phyloP scores from a whole-genome alignment of 2,888 invertebrate genomes.

The Hyposoter didymator region DNA sequence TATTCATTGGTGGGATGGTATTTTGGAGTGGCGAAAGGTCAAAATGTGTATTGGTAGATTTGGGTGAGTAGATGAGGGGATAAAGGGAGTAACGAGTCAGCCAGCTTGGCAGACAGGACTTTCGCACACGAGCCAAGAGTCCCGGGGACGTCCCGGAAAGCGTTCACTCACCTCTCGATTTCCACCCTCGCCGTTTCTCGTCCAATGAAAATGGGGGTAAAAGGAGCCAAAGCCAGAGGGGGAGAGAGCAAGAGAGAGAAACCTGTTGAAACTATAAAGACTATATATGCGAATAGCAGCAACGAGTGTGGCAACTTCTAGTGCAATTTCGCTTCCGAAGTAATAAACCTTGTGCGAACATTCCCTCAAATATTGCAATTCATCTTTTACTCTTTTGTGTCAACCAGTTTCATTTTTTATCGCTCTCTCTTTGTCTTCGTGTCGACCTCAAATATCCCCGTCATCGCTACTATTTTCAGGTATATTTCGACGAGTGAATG shows the following conservation, averaged over 20 bases:
- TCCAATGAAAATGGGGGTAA: background rate
- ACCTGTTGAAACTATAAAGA: slow-evolving; percentile 66
- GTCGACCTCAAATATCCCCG: background rate
- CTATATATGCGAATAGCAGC: slow-evolving; percentile 54
- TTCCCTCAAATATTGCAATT: slow-evolving; percentile 8
- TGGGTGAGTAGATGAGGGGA: slow-evolving; percentile 10
- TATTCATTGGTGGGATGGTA: slow-evolving; percentile 42
- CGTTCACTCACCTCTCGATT: slow-evolving; percentile 59
- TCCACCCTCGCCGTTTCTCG: slow-evolving; percentile 38
- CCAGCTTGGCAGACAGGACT: slow-evolving; percentile 27
- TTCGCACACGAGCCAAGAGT: slow-evolving; percentile 49
- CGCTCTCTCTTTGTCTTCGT: background rate
- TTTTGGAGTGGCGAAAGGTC: slow-evolving; percentile 29
- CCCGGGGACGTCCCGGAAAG: slow-evolving; percentile 59
- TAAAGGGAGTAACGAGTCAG: slow-evolving; percentile 51
- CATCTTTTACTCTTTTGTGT: slow-evolving; percentile 46
- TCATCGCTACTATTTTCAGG: slow-evolving; percentile 11
- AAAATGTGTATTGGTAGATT: slow-evolving; percentile 22
- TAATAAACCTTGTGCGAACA: slow-evolving; percentile 67
- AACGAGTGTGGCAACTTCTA: slow-evolving; percentile 46
- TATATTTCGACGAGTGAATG: slow-evolving; percentile 13
- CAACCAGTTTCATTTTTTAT: slow-evolving; percentile 1
- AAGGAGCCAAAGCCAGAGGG: slow-evolving; percentile 14
- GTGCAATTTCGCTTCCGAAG: slow-evolving; percentile 61
- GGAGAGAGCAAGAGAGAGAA: slow-evolving; percentile 58